Evolutionary conservation across 2,888 invertebrate species (phyloP).

Genomic region (Saturnia japonica): DNA sequence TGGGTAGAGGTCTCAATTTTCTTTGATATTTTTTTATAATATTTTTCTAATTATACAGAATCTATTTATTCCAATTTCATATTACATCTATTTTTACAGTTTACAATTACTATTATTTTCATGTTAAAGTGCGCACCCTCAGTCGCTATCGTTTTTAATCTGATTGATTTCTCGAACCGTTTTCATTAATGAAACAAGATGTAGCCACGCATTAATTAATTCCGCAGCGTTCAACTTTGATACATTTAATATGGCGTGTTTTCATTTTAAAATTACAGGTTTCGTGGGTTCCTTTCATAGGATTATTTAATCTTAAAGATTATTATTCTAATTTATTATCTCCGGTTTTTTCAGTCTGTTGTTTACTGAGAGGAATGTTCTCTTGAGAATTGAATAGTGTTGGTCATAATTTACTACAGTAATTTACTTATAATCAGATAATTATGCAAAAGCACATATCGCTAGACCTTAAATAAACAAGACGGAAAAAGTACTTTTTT

Average conservation of each 20-base stretch:
- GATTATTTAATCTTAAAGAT: neutral
- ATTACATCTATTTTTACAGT: neutral
- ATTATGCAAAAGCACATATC: no score
- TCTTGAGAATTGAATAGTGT: neutral
- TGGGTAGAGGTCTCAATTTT: no score
- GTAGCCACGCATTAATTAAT: slow-evolving; percentile 73
- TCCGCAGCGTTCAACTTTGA: slow-evolving; percentile 63
- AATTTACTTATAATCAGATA: no score
- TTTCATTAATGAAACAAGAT: slow-evolving; percentile 73
- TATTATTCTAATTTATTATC: neutral
- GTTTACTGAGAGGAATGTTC: neutral
- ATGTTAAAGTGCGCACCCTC: slow-evolving; percentile 13
- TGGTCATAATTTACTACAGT: no score
- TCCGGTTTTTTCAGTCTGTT: neutral
- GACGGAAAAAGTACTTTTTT: no score
- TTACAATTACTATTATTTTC: neutral
- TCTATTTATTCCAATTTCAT: neutral
- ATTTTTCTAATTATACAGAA: neutral
- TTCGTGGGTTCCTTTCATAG: neutral
- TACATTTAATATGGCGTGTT: slow-evolving; percentile 32
- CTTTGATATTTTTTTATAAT: no score
- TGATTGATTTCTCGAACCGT: slow-evolving; percentile 52
- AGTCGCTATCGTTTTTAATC: slow-evolving; percentile 53
- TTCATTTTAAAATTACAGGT: neutral
- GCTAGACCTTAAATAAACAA: no score